Conservation (phyloP, 2,797 vertebrate genomes). For the Coccyzus lansbergi region DNA sequence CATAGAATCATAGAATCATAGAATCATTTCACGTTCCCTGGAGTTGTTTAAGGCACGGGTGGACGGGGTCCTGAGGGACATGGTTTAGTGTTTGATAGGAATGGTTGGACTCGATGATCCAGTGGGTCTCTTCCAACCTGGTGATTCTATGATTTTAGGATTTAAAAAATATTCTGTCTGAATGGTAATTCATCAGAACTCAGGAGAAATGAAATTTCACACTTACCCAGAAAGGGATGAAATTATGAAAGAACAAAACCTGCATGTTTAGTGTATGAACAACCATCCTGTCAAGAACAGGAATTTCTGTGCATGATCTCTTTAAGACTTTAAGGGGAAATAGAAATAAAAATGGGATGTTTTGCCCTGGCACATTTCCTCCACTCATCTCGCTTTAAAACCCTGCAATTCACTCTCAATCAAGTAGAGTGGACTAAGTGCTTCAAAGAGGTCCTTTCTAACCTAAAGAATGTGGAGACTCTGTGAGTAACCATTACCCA, state of each 20-base stretch:
- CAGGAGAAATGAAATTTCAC: not conserved
- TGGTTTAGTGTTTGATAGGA: too few relatives aligned
- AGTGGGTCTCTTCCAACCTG: too few relatives aligned
- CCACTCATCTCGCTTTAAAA: not conserved
- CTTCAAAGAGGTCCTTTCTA: not conserved
- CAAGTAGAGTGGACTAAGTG: not conserved
- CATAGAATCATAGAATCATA: too few relatives aligned
- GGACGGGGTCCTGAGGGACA: too few relatives aligned
- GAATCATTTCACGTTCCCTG: too few relatives aligned
- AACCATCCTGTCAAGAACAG: not conserved
- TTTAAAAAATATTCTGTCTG: not conserved
- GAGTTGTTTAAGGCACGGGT: too few relatives aligned
- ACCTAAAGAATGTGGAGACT: rapidly evolving
- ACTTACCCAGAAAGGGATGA: not conserved
- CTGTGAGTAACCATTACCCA: not conserved
- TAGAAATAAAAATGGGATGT: not conserved
- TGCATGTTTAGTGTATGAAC: not conserved
- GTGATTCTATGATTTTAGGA: too few relatives aligned
- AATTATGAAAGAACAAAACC: not conserved
- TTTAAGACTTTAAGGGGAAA: not conserved
- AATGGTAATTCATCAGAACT: not conserved
- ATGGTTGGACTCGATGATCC: too few relatives aligned
- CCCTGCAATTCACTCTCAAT: not conserved
- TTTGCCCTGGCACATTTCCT: not conserved
- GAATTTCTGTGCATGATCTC: not conserved